These are phyloP conservation scores for Propithecus perrieri DNA, from an alignment of 2,797 vertebrate species.

Conservation along the genomic window DNA sequence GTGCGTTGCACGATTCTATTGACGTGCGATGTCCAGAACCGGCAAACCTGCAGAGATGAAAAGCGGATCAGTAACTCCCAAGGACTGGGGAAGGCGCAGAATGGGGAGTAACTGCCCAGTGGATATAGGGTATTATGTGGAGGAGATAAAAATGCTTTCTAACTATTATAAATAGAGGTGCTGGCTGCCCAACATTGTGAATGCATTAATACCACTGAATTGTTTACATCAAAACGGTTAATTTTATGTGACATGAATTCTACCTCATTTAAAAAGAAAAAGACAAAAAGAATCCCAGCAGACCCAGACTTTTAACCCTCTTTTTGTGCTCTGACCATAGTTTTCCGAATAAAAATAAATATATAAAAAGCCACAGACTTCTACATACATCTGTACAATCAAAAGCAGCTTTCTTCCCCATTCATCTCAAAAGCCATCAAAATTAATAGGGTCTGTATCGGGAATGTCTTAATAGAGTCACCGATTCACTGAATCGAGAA, in stretches of 20 bases:
- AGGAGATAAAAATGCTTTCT: neutral
- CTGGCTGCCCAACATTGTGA: rapidly evolving
- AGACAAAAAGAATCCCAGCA: neutral
- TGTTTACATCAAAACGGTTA: neutral
- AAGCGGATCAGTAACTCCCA: neutral
- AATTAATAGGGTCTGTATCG: slow-evolving; percentile 27
- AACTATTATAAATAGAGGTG: neutral
- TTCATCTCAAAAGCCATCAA: slow-evolving; percentile 63
- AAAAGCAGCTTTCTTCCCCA: slow-evolving; percentile 25
- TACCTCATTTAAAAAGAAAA: neutral
- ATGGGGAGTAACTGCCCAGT: neutral
- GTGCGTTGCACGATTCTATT: rapidly evolving
- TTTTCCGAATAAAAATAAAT: slow-evolving; percentile 46
- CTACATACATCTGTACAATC: neutral
- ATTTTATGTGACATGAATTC: neutral
- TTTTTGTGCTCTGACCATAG: neutral
- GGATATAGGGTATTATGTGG: neutral
- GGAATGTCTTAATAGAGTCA: slow-evolving; percentile 40
- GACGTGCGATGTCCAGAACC: neutral
- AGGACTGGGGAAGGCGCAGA: neutral
- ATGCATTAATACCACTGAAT: neutral
- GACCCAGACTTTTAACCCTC: neutral
- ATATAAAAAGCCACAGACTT: neutral
- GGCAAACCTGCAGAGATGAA: neutral
- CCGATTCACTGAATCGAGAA: slow-evolving; percentile 60